These are phyloP conservation scores for Brachirus orientalis DNA, from an alignment of 2,113 vertebrate species.

Conservation along the genomic window DNA sequence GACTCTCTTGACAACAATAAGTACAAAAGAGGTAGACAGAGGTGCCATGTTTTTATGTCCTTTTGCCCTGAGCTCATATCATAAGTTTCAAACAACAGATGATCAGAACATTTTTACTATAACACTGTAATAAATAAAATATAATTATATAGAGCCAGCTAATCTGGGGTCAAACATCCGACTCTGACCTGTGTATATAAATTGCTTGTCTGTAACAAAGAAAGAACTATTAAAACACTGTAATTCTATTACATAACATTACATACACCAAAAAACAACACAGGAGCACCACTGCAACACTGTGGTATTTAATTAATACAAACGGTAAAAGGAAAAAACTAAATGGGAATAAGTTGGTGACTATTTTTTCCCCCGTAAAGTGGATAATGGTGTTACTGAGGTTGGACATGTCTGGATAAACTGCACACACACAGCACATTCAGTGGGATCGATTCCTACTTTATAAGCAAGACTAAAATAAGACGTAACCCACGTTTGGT, in stretches of 20 bases:
- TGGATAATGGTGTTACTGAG: slow-evolving; percentile 6
- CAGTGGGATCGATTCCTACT: slow-evolving; percentile 21
- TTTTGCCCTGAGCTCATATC: slow-evolving; percentile 8
- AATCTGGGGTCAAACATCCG: not conserved
- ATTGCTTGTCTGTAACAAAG: slow-evolving; percentile 11
- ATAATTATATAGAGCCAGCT: not conserved
- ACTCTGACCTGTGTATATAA: not conserved
- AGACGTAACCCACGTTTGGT: slow-evolving; percentile 20
- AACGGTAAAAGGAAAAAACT: not conserved
- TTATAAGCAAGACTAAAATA: slow-evolving; percentile 39
- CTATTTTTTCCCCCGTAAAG: too few species aligned
- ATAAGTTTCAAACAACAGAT: not conserved
- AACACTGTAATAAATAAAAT: too few species aligned
- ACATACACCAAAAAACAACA: slow-evolving; percentile 32
- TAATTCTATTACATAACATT: slow-evolving; percentile 88
- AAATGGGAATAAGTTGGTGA: too few species aligned
- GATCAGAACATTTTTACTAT: not conserved
- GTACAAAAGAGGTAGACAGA: too few species aligned
- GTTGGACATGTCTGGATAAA: slow-evolving; percentile 6
- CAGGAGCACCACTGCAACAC: slow-evolving; percentile 28
- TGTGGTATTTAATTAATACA: slow-evolving; percentile 21
- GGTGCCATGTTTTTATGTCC: too few species aligned
- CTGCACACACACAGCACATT: too few species aligned
- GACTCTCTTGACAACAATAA: too few species aligned
- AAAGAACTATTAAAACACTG: slow-evolving; percentile 6